A percentile compares a stretch with the other conserved stretches of the same genome.
phyloP scores from a whole-genome alignment of 2,888 invertebrate genomes.

The Eilema caniola region DNA sequence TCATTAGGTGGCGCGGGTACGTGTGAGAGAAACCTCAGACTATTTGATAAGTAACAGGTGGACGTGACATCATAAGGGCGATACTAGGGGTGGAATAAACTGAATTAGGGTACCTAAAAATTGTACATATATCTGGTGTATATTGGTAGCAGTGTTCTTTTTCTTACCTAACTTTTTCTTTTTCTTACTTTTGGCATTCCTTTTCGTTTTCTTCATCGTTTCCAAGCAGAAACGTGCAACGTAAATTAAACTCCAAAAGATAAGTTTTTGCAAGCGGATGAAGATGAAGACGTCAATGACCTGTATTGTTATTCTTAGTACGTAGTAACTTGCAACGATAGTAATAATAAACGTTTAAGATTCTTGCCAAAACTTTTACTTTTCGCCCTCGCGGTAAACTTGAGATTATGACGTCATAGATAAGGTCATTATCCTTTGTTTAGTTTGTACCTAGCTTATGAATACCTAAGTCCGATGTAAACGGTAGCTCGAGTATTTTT shows the following conservation, averaged over 20 bases:
- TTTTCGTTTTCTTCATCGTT: neutral
- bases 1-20: neutral
- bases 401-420: conserved; percentile 16
- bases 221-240: neutral
- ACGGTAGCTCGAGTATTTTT: conserved; percentile 20
- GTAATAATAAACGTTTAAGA: conserved; percentile 7
- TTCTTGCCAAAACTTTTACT: conserved; percentile 18
- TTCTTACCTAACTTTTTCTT: neutral
- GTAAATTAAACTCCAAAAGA: neutral
- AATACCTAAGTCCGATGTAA: conserved; percentile 8
- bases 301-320: neutral
- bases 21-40: neutral
- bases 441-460: conserved; percentile 18
- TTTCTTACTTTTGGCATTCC: neutral
- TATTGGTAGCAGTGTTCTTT: neutral
- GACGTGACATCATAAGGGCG: neutral
- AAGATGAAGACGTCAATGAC: neutral
- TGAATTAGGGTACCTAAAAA: neutral
- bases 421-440: conserved; percentile 49
- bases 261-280: neutral
- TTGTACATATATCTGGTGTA: too few relatives aligned
- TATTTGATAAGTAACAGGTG: neutral
- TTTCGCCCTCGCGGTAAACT: conserved; percentile 10
- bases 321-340: neutral
- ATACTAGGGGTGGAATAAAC: neutral